These are phyloP conservation scores for Cryptophagus acutangulus DNA, from an alignment of 2,888 invertebrate genomes.

Conservation along the genomic window DNA sequence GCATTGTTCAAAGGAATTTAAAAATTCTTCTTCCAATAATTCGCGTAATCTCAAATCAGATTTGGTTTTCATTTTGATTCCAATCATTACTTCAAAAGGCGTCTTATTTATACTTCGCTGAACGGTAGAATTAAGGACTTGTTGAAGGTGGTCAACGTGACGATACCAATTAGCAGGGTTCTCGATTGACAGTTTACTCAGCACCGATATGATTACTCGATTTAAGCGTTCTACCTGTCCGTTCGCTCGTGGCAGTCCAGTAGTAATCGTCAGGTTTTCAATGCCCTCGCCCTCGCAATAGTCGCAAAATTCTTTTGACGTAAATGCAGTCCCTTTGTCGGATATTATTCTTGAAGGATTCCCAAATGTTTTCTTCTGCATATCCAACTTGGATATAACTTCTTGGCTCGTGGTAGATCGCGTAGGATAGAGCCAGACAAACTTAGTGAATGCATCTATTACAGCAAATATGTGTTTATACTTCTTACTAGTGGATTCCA, in stretches of 20 bases:
- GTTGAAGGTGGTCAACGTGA: slow-evolving; percentile 22
- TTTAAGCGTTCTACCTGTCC: slow-evolving; percentile 39
- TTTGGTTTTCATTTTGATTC: slow-evolving; percentile 21
- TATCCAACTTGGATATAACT: slow-evolving; percentile 23
- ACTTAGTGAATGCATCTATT: slow-evolving; percentile 36
- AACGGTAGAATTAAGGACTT: slow-evolving; percentile 21
- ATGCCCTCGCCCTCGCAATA: slow-evolving; percentile 39
- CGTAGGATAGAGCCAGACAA: slow-evolving; percentile 34
- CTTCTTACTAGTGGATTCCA: slow-evolving; percentile 25
- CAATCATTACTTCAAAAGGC: slow-evolving; percentile 29
- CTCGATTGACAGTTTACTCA: slow-evolving; percentile 37
- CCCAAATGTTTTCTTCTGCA: slow-evolving; percentile 37
- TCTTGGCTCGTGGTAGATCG: slow-evolving; percentile 31
- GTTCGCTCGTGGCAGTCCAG: slow-evolving; percentile 38
- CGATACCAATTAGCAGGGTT: slow-evolving; percentile 36
- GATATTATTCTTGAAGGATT: slow-evolving; percentile 38
- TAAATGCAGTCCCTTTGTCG: slow-evolving; percentile 41
- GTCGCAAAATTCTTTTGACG: slow-evolving; percentile 34
- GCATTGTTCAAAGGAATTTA: slow-evolving; percentile 14
- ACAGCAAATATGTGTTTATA: slow-evolving; percentile 37
- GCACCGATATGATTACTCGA: slow-evolving; percentile 32
- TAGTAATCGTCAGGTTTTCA: slow-evolving; percentile 31
- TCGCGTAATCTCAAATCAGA: slow-evolving; percentile 20
- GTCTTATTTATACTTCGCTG: slow-evolving; percentile 25
- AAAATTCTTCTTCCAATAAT: slow-evolving; percentile 14